Evolutionary conservation across 2,113 vertebrate genomes (phyloP).

Genomic region (Sminthopsis crassicaudata): DNA sequence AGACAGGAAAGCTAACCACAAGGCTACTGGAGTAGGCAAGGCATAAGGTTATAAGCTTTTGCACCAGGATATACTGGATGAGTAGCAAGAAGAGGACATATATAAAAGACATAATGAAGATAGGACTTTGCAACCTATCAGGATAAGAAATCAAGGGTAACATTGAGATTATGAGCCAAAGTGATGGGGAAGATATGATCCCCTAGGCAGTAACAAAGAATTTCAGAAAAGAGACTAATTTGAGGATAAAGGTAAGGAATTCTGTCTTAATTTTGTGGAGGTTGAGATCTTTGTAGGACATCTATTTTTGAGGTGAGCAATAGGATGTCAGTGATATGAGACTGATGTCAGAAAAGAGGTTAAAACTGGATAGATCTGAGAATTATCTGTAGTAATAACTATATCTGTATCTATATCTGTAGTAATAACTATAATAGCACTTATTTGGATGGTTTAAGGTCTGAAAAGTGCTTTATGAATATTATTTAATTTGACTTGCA

Average conservation of each 20-base stretch:
- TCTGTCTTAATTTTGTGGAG: background rate
- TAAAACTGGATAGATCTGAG: background rate
- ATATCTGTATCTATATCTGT: too few species aligned
- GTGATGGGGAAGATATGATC: background rate
- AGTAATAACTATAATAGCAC: background rate
- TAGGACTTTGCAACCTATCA: too few species aligned
- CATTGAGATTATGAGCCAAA: background rate
- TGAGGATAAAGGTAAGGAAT: background rate
- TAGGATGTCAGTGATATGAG: background rate
- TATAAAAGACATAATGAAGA: too few species aligned
- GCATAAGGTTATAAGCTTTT: too few species aligned
- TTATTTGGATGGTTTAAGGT: background rate
- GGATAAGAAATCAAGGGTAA: background rate
- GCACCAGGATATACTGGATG: too few species aligned
- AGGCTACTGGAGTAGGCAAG: background rate
- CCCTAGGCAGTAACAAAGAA: background rate
- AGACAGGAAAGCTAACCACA: background rate
- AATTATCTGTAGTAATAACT: background rate
- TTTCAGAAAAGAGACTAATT: background rate
- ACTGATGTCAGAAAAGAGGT: background rate
- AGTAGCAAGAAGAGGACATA: too few species aligned
- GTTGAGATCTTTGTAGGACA: background rate
- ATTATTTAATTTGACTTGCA: background rate
- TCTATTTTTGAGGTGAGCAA: background rate
- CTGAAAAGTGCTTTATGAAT: background rate